Evolutionary conservation across 2,113 vertebrate genomes (phyloP).

Genomic region (Anoplopoma fimbria): DNA sequence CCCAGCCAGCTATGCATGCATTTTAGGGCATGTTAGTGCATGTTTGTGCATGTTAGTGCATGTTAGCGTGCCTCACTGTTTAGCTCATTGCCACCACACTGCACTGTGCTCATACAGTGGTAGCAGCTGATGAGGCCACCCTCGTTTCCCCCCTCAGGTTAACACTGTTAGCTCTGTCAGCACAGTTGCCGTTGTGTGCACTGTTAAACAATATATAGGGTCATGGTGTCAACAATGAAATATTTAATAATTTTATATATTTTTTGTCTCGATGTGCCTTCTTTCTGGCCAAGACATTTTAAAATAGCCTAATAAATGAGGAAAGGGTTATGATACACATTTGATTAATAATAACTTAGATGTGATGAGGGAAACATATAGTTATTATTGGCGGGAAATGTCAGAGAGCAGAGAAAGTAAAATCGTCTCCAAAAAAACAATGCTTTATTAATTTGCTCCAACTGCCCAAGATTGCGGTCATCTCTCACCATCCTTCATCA

Average conservation of each 20-base stretch:
- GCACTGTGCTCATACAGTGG: neutral
- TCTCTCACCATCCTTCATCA: too few species aligned
- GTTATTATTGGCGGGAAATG: neutral
- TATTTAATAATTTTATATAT: neutral
- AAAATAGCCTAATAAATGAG: neutral
- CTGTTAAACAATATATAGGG: neutral
- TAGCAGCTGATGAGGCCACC: neutral
- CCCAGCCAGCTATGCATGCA: neutral
- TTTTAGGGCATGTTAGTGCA: neutral
- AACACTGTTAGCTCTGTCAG: too few species aligned
- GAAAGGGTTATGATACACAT: neutral
- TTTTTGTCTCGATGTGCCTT: neutral
- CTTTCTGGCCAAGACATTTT: neutral
- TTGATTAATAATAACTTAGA: neutral
- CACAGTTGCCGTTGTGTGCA: too few species aligned
- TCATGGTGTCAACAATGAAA: neutral
- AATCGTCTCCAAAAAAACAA: too few species aligned
- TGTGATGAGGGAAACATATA: neutral
- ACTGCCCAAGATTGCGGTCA: too few species aligned
- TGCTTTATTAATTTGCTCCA: too few species aligned
- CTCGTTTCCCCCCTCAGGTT: too few species aligned
- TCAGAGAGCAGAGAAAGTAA: too few species aligned
- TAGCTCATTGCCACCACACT: neutral
- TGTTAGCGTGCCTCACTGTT: neutral
- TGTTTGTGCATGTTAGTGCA: neutral